Evolutionary conservation across 2,797 vertebrate species (phyloP).

Genomic region (Pelochelys cantorii): DNA sequence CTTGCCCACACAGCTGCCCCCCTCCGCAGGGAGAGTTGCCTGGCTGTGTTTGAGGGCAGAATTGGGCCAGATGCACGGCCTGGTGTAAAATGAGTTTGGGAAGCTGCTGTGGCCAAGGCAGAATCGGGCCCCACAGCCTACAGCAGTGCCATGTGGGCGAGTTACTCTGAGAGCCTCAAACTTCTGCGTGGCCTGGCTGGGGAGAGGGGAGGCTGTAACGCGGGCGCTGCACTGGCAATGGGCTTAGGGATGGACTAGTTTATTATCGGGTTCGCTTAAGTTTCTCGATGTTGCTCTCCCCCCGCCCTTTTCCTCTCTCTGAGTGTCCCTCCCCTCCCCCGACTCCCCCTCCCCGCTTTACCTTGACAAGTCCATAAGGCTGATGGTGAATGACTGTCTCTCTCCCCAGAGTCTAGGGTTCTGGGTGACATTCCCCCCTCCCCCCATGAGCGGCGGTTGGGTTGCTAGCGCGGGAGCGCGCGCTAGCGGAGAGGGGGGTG

Average conservation of each 20-base stretch:
- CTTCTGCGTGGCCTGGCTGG: not conserved
- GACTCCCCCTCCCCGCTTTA: not conserved
- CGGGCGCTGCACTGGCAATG: not conserved
- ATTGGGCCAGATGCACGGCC: not conserved
- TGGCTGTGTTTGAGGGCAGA: not conserved
- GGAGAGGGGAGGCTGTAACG: not conserved
- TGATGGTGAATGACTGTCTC: not conserved
- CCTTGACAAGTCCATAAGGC: slow-evolving; percentile 54
- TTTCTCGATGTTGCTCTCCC: not conserved
- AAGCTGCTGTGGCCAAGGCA: not conserved
- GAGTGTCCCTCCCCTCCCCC: not conserved
- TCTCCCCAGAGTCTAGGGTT: not conserved
- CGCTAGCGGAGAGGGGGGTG: not conserved
- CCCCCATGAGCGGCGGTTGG: slow-evolving; percentile 9
- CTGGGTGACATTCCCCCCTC: slow-evolving; percentile 12
- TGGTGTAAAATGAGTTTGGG: not conserved
- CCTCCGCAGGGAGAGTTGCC: not conserved
- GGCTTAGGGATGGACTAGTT: not conserved
- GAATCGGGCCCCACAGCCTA: slow-evolving; percentile 4
- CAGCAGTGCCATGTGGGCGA: slow-evolving; percentile 1
- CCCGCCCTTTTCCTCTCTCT: not conserved
- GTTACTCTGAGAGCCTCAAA: not conserved
- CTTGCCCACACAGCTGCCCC: not conserved
- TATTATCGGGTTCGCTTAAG: not conserved
- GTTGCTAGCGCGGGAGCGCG: not conserved